phyloP scores from a whole-genome alignment of 2,113 vertebrate genomes.

The Amphiprion ocellaris region DNA sequence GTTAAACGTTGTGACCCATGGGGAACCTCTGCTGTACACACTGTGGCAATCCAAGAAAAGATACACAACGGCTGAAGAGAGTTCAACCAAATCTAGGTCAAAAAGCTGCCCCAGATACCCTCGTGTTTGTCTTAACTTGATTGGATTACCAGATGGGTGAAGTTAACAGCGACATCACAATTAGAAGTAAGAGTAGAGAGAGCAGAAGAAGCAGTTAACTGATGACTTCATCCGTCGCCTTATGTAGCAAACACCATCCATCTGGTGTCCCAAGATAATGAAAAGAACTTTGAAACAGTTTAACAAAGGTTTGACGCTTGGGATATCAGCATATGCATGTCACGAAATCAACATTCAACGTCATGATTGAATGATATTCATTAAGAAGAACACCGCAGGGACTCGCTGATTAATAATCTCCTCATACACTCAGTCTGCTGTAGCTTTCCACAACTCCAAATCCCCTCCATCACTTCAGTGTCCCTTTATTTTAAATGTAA shows the following conservation, averaged over 20 bases:
- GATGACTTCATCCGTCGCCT: constrained; percentile 6
- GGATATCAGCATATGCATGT: constrained; percentile 10
- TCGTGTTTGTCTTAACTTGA: constrained; percentile 30
- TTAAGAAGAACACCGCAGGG: constrained; percentile 41
- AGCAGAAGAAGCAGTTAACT: constrained; percentile 2
- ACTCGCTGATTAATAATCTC: constrained; percentile 63
- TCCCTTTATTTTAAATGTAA: constrained; percentile 9
- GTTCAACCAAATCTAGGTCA: constrained; percentile 49
- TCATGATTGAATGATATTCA: constrained; percentile 51
- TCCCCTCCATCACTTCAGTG: constrained; percentile 7
- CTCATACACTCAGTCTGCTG: constrained; percentile 45
- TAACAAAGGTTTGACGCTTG: constrained; percentile 1
- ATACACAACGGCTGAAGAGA: constrained; percentile 20
- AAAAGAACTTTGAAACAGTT: constrained; percentile 20
- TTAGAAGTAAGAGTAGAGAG: constrained; percentile 20
- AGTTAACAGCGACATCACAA: constrained; percentile 5
- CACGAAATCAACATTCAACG: constrained; percentile 22
- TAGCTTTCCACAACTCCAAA: constrained; percentile 20
- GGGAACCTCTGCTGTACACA: neutral
- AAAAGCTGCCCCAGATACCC: constrained; percentile 37
- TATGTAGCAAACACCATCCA: constrained; percentile 26
- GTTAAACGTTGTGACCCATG: neutral
- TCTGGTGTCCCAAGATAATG: constrained; percentile 33
- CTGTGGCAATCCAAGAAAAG: constrained; percentile 9
- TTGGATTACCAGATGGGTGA: constrained; percentile 17